Base-by-base conservation (phyloP, 1,140 invertebrate genomes). In the Nephila pilipes region DNA sequence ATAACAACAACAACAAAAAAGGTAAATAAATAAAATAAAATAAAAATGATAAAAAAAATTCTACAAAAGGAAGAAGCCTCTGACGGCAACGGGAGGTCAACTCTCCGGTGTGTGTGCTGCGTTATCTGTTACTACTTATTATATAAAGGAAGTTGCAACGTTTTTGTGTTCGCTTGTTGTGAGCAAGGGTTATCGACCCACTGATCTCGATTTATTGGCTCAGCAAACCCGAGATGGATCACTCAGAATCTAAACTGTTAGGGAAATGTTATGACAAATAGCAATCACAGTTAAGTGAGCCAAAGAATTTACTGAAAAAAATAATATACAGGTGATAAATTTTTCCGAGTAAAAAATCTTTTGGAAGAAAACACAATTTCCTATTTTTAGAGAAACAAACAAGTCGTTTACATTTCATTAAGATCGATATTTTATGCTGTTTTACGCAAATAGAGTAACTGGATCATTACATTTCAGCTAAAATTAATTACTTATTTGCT, bases 61-160 rank as follows among this genome's bases (percentile, higher is more conserved):
- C 25, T 8, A 36, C 16, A 36, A 80, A 80, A 80, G 79, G 79
- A 80, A 80, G 79, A 80, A 80, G 79, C 79, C 63, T 22, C 79
- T 80, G 79, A 46, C 32, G 79, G 79, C 32, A 80, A 32, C 22
- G 32, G 36, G 79, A 80, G 79, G 79, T 80, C 79, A 80, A 80
- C 16, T 46, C 79, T 22, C 32, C 12, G 36, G 20, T 46, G 46
- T 46, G 38, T 46, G 46, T 46, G 46, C 36, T 1, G 25, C 29
- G 79, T 80, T 80, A 38, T 80, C 32, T 80, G 79, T 80, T 80
- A 80, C 79, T 46, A 80, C 79, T 80, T 80, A 80, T 80, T 80
- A 80, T 80, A 80, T 80, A 80, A 80, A 80, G 79, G 79, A 80
- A 80, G 79, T 80, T 80, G 32, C 32, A 80, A 38, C 32, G 79